Percentiles rank a stretch among this genome's conserved stretches.
Conservation (phyloP, 2,888 invertebrate species). For the Sarcophaga carnaria region DNA sequence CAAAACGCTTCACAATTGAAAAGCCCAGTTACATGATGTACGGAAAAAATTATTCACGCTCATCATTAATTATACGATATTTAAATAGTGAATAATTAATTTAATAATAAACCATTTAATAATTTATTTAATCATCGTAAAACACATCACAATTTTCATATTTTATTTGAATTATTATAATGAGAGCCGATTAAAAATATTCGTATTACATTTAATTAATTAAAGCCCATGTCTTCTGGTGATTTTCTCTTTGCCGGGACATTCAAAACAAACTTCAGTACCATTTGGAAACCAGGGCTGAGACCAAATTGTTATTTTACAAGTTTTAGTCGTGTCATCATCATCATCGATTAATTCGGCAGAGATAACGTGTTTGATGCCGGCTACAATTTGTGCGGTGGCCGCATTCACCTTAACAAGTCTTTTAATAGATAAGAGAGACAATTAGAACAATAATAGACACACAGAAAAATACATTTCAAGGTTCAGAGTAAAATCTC, state of each 20-base stretch:
- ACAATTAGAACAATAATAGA: background rate
- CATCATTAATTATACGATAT: no score
- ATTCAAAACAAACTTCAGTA: slow-evolving; percentile 70
- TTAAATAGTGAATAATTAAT: no score
- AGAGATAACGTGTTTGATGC: slow-evolving; percentile 60
- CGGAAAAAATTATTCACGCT: no score
- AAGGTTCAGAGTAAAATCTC: no score
- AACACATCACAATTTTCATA: background rate
- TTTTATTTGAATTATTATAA: background rate
- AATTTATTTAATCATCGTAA: background rate
- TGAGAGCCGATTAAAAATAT: background rate
- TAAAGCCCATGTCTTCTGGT: slow-evolving; percentile 11
- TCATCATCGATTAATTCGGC: slow-evolving; percentile 68
- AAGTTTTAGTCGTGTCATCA: slow-evolving; percentile 44
- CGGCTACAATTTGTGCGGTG: slow-evolving; percentile 70
- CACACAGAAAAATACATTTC: background rate
- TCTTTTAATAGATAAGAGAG: slow-evolving; percentile 54
- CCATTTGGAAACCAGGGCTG: slow-evolving; percentile 72
- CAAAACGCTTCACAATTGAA: no score
- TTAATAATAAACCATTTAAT: background rate
- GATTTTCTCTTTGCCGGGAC: slow-evolving; percentile 64
- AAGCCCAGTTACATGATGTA: no score
- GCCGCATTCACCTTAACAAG: slow-evolving; percentile 71
- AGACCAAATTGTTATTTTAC: slow-evolving; percentile 71
- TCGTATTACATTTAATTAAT: background rate